phyloP scores from a whole-genome alignment of 2,113 vertebrate genomes.

The Muntiacus reevesi region DNA sequence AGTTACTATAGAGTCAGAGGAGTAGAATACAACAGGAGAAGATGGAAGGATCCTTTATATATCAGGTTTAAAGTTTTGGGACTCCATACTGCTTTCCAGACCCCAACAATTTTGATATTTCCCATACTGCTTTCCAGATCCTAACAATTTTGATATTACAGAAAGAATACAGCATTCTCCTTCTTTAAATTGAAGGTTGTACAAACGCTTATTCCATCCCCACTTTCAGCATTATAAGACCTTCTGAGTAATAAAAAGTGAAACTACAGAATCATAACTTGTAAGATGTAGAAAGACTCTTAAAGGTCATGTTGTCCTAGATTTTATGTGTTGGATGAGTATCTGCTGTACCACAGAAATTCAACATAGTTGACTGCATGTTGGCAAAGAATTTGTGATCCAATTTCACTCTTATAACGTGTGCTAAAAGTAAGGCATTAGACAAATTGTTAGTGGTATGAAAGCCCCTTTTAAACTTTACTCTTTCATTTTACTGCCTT shows the following conservation, averaged over 20 bases:
- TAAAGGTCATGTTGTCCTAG: not conserved
- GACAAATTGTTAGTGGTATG: not conserved
- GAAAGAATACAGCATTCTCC: not conserved
- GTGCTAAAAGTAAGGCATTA: not conserved
- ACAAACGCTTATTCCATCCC: not conserved
- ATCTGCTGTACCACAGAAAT: conserved; percentile 12
- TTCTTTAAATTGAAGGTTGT: not conserved
- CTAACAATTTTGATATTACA: conserved; percentile 11
- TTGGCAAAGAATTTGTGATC: not conserved
- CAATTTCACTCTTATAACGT: not conserved
- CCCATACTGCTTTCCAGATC: not conserved
- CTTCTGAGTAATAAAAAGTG: conserved; percentile 48
- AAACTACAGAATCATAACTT: conserved; percentile 56
- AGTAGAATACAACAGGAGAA: not conserved
- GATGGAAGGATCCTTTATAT: not conserved
- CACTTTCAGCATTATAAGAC: not conserved
- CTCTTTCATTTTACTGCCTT: not conserved
- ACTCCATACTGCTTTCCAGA: not conserved
- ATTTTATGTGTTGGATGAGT: conserved; percentile 12
- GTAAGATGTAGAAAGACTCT: not conserved
- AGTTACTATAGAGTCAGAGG: not conserved
- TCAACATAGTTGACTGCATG: not conserved
- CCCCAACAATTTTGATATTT: not conserved
- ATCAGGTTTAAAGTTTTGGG: not conserved
- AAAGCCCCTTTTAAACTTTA: not conserved